These are phyloP conservation scores for Plumapathes pennacea DNA, from an alignment of 92 coral and sea anemone species.

Conservation along the genomic window DNA sequence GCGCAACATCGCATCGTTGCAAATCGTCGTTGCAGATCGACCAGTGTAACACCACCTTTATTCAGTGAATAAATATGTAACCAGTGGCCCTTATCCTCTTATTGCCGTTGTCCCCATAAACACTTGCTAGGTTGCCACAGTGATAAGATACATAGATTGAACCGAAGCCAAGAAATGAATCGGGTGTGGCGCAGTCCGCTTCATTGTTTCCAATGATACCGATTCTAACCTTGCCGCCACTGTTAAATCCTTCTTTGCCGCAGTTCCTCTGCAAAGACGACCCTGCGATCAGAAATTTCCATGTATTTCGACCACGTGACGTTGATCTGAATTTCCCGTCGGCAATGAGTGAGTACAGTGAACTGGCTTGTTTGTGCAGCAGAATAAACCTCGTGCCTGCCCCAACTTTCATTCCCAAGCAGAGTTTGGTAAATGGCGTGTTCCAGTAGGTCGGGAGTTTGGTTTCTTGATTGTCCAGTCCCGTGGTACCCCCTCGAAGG, in stretches of 20 bases:
- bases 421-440: slow-evolving; percentile 6
- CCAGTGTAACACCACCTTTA: too few relatives aligned
- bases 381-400: background rate
- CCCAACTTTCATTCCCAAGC: slow-evolving; percentile 5
- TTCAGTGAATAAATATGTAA: too few relatives aligned
- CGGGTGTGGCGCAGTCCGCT: too few relatives aligned
- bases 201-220: too few relatives aligned
- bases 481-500: slow-evolving; percentile 15
- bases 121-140: too few relatives aligned
- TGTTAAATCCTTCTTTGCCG: background rate
- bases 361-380: background rate
- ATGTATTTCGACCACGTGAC: slow-evolving; percentile 10
- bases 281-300: slow-evolving; percentile 5
- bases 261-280: background rate
- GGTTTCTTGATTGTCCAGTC: slow-evolving; percentile 21
- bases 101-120: too few relatives aligned
- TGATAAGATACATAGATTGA: too few relatives aligned
- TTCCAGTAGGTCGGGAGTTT: slow-evolving; percentile 17
- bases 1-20: too few relatives aligned
- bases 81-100: too few relatives aligned
- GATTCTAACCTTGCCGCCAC: too few relatives aligned
- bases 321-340: slow-evolving; percentile 18
- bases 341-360: slow-evolving; percentile 4
- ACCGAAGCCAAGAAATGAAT: too few relatives aligned
- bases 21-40: too few relatives aligned